Conservation (phyloP, 2,888 invertebrate genomes). For the Sicus ferrugineus region DNA sequence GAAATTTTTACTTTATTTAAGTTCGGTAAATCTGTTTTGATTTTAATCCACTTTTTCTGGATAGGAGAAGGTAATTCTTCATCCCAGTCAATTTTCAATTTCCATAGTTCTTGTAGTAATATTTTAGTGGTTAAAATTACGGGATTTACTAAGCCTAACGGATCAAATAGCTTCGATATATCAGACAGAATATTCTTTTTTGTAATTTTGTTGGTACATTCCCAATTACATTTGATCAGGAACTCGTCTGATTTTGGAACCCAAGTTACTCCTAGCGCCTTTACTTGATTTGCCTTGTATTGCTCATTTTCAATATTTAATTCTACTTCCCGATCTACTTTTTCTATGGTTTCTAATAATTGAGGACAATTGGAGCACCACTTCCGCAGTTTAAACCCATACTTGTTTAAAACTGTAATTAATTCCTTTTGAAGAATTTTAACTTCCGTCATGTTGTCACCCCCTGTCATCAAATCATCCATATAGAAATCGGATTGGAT, state of each 20-base stretch:
- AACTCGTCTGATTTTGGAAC: constrained; percentile 19
- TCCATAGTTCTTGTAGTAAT: constrained; percentile 30
- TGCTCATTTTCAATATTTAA: background rate
- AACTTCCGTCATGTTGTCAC: constrained; percentile 1
- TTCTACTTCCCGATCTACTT: background rate
- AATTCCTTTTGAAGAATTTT: background rate
- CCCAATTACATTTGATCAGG: constrained; percentile 8
- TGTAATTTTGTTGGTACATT: background rate
- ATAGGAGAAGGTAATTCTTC: background rate
- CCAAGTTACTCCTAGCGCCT: constrained; percentile 16
- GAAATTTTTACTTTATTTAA: constrained; percentile 18
- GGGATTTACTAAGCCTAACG: constrained; percentile 29
- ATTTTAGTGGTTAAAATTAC: constrained; percentile 23
- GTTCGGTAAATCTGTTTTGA: constrained; percentile 9
- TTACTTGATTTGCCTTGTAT: constrained; percentile 12
- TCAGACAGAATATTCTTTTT: constrained; percentile 20
- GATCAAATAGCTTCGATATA: constrained; percentile 29
- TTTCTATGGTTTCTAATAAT: constrained; percentile 3
- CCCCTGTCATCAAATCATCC: constrained; percentile 37
- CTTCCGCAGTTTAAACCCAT: constrained; percentile 17
- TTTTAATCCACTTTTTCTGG: constrained; percentile 1
- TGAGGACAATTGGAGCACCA: constrained; percentile 7
- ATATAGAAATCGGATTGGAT: constrained; percentile 40
- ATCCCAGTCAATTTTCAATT: constrained; percentile 19
- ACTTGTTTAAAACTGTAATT: background rate